Evolutionary conservation across 2,113 vertebrate species (phyloP).

Genomic region (Leucosticte australis): DNA sequence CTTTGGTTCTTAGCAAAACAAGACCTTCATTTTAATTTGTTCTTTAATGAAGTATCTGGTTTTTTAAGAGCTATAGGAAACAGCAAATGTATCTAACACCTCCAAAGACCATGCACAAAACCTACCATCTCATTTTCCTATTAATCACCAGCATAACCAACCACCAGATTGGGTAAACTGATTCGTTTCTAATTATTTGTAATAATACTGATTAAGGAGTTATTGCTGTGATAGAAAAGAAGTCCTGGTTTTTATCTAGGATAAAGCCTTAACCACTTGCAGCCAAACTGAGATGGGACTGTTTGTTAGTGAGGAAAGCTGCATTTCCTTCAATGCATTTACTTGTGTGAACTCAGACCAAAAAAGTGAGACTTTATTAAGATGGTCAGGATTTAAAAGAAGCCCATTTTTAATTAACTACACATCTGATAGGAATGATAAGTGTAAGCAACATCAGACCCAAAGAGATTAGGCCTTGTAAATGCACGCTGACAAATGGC

Average conservation of each 20-base stretch:
- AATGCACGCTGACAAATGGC: background rate
- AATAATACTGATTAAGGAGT: background rate
- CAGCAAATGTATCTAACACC: background rate
- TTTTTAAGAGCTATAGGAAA: background rate
- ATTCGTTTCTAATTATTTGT: background rate
- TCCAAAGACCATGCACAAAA: background rate
- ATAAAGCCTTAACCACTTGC: background rate
- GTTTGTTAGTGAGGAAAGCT: background rate
- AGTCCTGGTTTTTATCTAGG: background rate
- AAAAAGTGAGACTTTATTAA: background rate
- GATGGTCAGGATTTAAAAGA: background rate
- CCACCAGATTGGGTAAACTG: background rate
- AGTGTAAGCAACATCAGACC: background rate
- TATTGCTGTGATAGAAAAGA: background rate
- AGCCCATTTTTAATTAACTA: background rate
- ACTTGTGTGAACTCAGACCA: background rate
- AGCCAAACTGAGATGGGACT: background rate
- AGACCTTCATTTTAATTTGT: background rate
- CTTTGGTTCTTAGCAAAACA: background rate
- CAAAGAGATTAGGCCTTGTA: background rate
- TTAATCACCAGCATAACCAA: background rate
- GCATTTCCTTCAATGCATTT: background rate
- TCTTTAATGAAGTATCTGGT: background rate
- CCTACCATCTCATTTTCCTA: background rate
- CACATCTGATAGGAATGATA: background rate